Conservation (phyloP, 2,797 vertebrate genomes). For the Manis pentadactyla region DNA sequence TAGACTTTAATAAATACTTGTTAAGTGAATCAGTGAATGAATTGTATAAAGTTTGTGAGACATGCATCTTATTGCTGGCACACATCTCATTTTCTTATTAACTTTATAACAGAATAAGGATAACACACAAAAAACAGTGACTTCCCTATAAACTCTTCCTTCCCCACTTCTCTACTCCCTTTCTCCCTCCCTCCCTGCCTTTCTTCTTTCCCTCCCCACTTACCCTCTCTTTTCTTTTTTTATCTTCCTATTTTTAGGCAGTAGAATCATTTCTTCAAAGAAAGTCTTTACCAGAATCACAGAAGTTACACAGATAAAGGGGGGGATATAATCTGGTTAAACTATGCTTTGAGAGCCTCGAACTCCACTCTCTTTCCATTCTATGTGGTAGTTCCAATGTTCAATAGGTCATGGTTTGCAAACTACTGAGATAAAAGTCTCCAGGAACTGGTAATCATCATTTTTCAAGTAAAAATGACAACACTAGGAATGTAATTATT, state of each 20-base stretch:
- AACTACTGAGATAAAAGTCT: conserved; percentile 34
- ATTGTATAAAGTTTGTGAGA: not conserved
- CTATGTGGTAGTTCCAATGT: not conserved
- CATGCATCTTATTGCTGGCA: not conserved
- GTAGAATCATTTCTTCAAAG: not conserved
- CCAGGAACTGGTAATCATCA: conserved; percentile 12
- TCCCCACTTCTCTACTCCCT: not conserved
- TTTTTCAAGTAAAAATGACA: conserved; percentile 54
- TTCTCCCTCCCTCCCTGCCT: not conserved
- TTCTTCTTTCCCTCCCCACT: not conserved
- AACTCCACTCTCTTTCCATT: not conserved
- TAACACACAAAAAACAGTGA: not conserved
- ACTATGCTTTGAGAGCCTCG: not conserved
- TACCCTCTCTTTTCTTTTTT: not conserved
- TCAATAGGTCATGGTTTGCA: not conserved
- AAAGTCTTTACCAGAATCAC: not conserved
- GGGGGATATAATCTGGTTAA: not conserved
- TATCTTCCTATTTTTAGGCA: not conserved
- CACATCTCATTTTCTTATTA: not conserved
- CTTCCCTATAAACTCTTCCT: not conserved
- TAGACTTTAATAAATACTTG: not conserved
- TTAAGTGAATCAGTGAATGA: not conserved
- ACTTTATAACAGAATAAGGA: not conserved
- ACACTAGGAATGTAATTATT: not conserved
- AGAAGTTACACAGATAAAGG: not conserved